phyloP scores from a whole-genome alignment of 2,888 invertebrate species.

The Noctua janthina region DNA sequence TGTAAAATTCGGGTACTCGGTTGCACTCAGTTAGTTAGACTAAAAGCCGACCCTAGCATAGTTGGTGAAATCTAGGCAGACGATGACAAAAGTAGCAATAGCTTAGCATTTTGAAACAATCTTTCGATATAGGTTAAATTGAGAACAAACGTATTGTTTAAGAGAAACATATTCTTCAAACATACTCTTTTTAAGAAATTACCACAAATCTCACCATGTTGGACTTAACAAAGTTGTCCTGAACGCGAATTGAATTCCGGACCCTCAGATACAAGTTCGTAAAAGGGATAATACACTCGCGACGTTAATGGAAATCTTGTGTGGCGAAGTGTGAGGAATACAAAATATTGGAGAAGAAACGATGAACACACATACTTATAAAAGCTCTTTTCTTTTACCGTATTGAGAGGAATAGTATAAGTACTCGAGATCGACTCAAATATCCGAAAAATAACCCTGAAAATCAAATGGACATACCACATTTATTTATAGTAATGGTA shows the following conservation, averaged over 20 bases:
- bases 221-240: constrained; percentile 41
- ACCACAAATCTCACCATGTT: constrained; percentile 11
- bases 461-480: background rate
- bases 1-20: background rate
- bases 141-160: background rate
- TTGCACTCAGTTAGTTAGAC: background rate
- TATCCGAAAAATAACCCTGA: background rate
- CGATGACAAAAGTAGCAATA: background rate
- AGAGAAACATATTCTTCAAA: background rate
- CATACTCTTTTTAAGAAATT: background rate
- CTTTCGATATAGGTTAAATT: background rate
- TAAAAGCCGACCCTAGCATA: background rate
- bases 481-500: background rate
- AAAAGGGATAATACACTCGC: constrained; percentile 56
- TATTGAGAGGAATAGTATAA: constrained; percentile 5
- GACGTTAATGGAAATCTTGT: constrained; percentile 57
- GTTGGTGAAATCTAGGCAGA: background rate
- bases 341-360: constrained; percentile 30
- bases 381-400: constrained; percentile 38
- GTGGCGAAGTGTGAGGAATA: constrained; percentile 46
- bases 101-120: background rate
- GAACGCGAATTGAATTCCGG: constrained; percentile 50
- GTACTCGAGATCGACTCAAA: background rate
- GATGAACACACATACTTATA: constrained; percentile 28
- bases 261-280: constrained; percentile 41